Evolutionary conservation across 2,113 vertebrate species (phyloP).

Genomic region (Hydrochoerus hydrochaeris): DNA sequence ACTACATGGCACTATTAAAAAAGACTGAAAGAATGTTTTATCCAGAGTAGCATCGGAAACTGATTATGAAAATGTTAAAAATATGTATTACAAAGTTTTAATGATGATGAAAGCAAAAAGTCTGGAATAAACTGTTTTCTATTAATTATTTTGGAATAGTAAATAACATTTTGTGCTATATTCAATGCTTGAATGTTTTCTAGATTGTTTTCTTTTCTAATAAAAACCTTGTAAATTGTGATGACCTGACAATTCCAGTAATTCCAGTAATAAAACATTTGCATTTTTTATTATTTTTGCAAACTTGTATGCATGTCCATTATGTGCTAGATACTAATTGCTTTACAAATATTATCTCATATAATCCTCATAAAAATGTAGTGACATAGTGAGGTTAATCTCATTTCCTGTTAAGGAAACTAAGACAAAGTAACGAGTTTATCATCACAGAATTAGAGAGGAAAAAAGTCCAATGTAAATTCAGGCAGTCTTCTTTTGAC

Average conservation of each 20-base stretch:
- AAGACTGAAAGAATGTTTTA: constrained; percentile 4
- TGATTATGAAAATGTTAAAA: not conserved
- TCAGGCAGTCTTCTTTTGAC: not conserved
- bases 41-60: not conserved
- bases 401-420: not conserved
- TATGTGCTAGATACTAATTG: not conserved
- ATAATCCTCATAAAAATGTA: not conserved
- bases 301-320: not conserved
- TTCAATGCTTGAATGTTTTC: not conserved
- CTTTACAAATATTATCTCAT: not conserved
- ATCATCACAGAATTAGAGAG: not conserved
- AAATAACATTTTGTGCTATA: not conserved
- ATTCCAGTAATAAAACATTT: not conserved
- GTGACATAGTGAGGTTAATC: not conserved
- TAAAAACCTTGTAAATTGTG: not conserved
- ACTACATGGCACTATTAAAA: not conserved
- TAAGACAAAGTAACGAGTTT: not conserved
- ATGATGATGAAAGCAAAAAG: not conserved
- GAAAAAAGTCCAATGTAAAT: not conserved
- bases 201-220: not conserved
- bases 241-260: not conserved
- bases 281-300: not conserved
- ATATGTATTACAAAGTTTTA: not conserved
- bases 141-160: not conserved
- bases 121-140: not conserved